phyloP scores from a whole-genome alignment of 1,140 invertebrate species.

The Tetraneura akinire region DNA sequence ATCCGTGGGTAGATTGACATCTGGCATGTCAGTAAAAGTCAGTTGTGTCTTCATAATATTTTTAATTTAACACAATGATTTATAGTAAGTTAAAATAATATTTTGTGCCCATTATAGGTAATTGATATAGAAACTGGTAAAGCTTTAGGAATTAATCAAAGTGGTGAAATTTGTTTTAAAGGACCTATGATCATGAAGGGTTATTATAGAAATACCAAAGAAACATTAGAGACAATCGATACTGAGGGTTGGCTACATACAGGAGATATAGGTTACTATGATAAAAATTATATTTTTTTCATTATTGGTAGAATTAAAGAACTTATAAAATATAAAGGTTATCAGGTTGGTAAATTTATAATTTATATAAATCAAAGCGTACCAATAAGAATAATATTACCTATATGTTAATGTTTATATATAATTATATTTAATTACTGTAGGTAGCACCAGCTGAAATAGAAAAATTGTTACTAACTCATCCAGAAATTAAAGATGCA shows the following conservation, averaged over 20 bases:
- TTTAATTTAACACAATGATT: too few relatives aligned
- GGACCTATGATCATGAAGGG: constrained; percentile 70
- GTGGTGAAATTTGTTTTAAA: constrained; percentile 73
- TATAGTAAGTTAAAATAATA: background rate
- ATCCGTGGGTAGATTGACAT: constrained; percentile 66
- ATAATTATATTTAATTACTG: constrained; percentile 30
- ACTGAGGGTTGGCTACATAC: constrained; percentile 76
- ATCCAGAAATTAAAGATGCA: constrained; percentile 68
- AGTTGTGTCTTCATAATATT: constrained; percentile 53
- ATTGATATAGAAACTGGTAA: constrained; percentile 47
- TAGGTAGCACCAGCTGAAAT: constrained; percentile 70
- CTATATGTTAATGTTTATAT: background rate
- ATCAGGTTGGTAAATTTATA: constrained; percentile 63
- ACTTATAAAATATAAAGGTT: constrained; percentile 78
- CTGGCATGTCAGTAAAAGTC: constrained; percentile 66
- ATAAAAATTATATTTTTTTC: constrained; percentile 69
- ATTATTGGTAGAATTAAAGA: constrained; percentile 79
- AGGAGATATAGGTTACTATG: constrained; percentile 79
- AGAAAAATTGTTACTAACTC: constrained; percentile 70
- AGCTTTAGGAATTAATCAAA: constrained; percentile 47
- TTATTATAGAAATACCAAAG: constrained; percentile 66
- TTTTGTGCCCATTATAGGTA: constrained; percentile 33
- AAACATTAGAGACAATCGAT: constrained; percentile 69
- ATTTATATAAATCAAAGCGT: background rate
- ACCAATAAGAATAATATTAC: too few relatives aligned